These are phyloP conservation scores for Zygogramma bicolorata DNA, from an alignment of 2,888 invertebrate species.

Conservation along the genomic window DNA sequence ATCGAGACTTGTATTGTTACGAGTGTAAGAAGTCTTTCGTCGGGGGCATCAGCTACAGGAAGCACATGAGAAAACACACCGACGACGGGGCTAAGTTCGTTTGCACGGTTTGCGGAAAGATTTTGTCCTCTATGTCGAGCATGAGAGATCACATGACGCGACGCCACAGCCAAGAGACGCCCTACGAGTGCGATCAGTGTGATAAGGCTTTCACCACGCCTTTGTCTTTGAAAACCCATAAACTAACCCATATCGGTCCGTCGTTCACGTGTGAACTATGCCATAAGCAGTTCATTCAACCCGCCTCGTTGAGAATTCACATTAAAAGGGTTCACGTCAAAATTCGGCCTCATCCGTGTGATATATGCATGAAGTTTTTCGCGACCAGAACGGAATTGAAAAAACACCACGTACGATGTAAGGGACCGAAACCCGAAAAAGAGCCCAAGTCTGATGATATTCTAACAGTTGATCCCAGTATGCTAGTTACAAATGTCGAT, in stretches of 20 bases:
- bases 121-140: slow-evolving; percentile 54
- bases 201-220: slow-evolving; percentile 68
- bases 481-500: neutral
- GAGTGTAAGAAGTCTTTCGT: slow-evolving; percentile 21
- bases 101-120: slow-evolving; percentile 61
- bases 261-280: slow-evolving; percentile 68
- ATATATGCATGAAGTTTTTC: slow-evolving; percentile 8
- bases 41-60: slow-evolving; percentile 16
- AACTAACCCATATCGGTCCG: slow-evolving; percentile 58
- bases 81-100: neutral
- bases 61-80: slow-evolving; percentile 24
- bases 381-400: slow-evolving; percentile 23
- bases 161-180: slow-evolving; percentile 52
- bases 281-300: slow-evolving; percentile 70
- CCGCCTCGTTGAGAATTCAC: slow-evolving; percentile 68
- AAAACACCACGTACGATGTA: slow-evolving; percentile 22
- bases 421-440: slow-evolving; percentile 17
- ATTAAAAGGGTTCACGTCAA: slow-evolving; percentile 50
- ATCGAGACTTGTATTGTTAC: slow-evolving; percentile 6
- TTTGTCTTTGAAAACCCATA: slow-evolving; percentile 68
- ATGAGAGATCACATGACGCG: slow-evolving; percentile 58
- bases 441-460: neutral
- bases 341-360: slow-evolving; percentile 7
- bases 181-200: slow-evolving; percentile 58
- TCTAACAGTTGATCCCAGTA: neutral